Conservation (phyloP, 2,113 vertebrate species). For the Myotis davidii region DNA sequence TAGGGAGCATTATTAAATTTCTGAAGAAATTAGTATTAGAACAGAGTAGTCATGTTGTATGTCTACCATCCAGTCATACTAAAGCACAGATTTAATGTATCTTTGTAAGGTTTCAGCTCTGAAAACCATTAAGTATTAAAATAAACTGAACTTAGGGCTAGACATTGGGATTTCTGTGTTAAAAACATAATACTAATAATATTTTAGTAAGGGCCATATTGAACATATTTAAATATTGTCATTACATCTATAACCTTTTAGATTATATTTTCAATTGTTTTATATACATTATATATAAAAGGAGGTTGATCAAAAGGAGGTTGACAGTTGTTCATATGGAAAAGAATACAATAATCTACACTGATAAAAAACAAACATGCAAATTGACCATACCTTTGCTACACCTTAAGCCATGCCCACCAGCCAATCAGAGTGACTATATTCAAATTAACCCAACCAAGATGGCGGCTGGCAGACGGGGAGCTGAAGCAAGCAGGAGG, state of each 20-base stretch:
- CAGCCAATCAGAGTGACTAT: too few species aligned
- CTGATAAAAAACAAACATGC: too few species aligned
- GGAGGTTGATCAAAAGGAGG: not conserved
- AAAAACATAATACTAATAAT: not conserved
- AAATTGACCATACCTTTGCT: too few species aligned
- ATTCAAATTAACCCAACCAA: too few species aligned
- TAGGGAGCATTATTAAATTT: not conserved
- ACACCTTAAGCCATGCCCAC: too few species aligned
- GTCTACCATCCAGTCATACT: not conserved
- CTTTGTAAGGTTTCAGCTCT: not conserved
- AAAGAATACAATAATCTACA: not conserved
- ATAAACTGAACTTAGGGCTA: not conserved
- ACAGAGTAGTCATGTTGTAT: not conserved
- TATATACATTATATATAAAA: not conserved
- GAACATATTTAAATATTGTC: not conserved
- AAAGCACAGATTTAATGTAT: not conserved
- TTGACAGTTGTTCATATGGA: not conserved
- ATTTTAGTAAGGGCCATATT: not conserved
- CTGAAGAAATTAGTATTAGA: not conserved
- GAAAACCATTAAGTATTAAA: not conserved
- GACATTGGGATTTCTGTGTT: not conserved
- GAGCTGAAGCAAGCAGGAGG: too few species aligned
- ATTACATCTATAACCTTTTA: slow-evolving; percentile 1
- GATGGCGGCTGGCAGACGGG: too few species aligned
- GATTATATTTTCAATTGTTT: not conserved